These are phyloP conservation scores for Xyrauchen texanus DNA, from an alignment of 2,113 vertebrate genomes.

Conservation along the genomic window DNA sequence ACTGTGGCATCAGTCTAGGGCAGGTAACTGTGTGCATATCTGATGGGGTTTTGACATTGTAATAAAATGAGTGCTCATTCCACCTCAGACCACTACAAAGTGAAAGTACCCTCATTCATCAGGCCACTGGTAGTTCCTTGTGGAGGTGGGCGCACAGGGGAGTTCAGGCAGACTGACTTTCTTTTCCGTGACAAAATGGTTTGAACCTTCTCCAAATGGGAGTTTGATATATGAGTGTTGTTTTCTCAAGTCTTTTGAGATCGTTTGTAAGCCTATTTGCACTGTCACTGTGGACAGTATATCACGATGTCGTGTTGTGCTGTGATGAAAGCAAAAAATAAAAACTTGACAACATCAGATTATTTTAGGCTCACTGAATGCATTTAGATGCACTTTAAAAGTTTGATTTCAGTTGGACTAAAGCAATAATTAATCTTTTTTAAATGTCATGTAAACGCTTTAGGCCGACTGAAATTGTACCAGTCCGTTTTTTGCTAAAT, in stretches of 20 bases:
- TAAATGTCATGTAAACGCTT: too few species aligned
- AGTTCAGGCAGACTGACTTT: constrained; percentile 41
- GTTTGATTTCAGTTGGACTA: too few species aligned
- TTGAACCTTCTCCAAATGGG: constrained; percentile 48
- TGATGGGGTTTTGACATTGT: constrained; percentile 62
- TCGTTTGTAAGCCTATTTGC: constrained; percentile 19
- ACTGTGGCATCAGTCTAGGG: constrained; percentile 58
- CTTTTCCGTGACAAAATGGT: constrained; percentile 50
- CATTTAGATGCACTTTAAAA: not conserved
- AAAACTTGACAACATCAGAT: not conserved
- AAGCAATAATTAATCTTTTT: too few species aligned
- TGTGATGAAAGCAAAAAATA: not conserved
- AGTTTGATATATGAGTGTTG: constrained; percentile 47
- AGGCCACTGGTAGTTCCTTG: constrained; percentile 42
- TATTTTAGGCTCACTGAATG: not conserved
- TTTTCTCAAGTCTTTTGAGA: constrained; percentile 46
- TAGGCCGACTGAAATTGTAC: too few species aligned
- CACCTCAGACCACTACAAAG: constrained; percentile 52
- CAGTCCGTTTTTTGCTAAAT: too few species aligned
- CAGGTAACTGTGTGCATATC: constrained; percentile 26
- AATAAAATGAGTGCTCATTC: constrained; percentile 75
- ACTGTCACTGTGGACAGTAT: constrained; percentile 19
- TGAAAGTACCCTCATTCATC: constrained; percentile 68
- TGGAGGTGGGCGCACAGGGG: constrained; percentile 45
- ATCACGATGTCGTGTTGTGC: constrained; percentile 38